Evolutionary conservation across 2,888 invertebrate species (phyloP), one percentile per base, ranked within the genome.

Genomic region (Agrotis puta): DNA sequence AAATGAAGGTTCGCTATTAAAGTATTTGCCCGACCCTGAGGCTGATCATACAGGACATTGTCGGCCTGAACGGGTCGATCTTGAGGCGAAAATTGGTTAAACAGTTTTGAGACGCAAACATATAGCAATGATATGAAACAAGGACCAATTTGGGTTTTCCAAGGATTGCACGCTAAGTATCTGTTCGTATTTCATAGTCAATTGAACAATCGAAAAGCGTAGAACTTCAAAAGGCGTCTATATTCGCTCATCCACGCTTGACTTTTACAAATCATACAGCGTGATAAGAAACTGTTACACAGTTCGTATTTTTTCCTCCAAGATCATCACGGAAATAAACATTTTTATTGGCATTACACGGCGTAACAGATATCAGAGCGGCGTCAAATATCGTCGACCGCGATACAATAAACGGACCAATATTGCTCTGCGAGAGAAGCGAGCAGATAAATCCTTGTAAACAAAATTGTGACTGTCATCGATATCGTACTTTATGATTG

Each of bases 391-490:
- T 70, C 65, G 78, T 58, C 75, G 80, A 71, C 74, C 64, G 61
- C 78, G 72, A 76, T 81, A 85, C 74, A 85, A 85, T 84, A 86
- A 81, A 81, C 77, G 72, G 66, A 67, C 57, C 77, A 79, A 79
- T 83, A 84, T 78, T 78, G 74, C 79, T 80, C 84, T 77, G 74
- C 86, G 84, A 82, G 88, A 86, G 73, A 81, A 77, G 81, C 82
- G 76, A 88, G 56, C 78, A 81, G 87, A 93, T 93, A 94, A 93
- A 94, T 94, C 91, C 90, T 93, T 92, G 91, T 94, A 93, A 92
- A 94, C 92, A 91, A 94, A 94, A 94, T 94, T 92, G 94, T 94
- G 90, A 87, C 92, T 93, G 94, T 93, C 94, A 89, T 89, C 89
- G 91, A 92, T 92, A 94, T 93, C 87, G 87, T 94, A 90, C 88